Conservation (phyloP, 2,888 invertebrate species). For the Philaethria dido region DNA sequence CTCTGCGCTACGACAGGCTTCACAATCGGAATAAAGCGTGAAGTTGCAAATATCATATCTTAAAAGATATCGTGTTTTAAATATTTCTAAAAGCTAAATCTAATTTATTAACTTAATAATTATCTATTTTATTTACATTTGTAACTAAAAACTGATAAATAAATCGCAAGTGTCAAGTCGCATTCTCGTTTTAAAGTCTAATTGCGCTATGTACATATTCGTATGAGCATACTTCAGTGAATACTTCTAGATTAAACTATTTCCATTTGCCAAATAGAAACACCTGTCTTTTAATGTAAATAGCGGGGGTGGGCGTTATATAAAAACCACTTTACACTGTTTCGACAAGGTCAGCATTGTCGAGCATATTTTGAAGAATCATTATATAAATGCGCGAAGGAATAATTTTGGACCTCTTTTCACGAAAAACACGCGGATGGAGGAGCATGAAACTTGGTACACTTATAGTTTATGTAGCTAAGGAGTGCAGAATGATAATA, state of each 20-base stretch:
- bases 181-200: not conserved
- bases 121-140: not conserved
- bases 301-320: slow-evolving; percentile 25
- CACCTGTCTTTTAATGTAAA: slow-evolving; percentile 37
- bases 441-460: too few species aligned
- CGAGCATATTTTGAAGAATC: not conserved
- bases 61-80: too few species aligned
- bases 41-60: too few species aligned
- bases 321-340: slow-evolving; percentile 36
- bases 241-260: slow-evolving; percentile 10
- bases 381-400: not conserved
- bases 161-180: not conserved
- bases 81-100: too few species aligned
- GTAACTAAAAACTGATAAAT: not conserved
- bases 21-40: too few species aligned
- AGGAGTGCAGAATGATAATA: too few species aligned
- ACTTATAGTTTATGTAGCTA: too few species aligned
- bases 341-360: slow-evolving; percentile 29
- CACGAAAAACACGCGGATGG: too few species aligned
- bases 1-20: too few species aligned
- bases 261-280: slow-evolving; percentile 26
- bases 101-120: not conserved
- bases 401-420: too few species aligned
- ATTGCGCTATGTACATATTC: not conserved
- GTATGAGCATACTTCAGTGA: not conserved